Evolutionary conservation across 2,888 invertebrate species (phyloP), one percentile per base, ranked within the genome.

Genomic region (Patella ulyssiponensis): DNA sequence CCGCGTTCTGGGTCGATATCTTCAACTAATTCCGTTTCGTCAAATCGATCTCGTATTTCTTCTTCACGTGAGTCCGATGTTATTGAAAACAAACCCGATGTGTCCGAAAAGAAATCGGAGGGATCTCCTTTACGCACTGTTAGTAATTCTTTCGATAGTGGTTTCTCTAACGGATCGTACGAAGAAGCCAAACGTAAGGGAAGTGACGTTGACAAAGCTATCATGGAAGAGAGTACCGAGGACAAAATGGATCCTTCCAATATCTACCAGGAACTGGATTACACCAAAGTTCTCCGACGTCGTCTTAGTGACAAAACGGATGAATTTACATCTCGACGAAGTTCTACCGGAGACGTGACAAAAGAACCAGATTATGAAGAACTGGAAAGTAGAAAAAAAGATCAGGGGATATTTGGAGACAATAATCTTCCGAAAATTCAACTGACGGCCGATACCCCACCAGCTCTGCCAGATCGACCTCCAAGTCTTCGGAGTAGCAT

Each of bases 71-170:
- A 64, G 20, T 64, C 64, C 11, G 64, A 23, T 20, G 23, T 64
- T 23, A 20, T 2, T 64, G 64, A 64, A 64, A 64, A 20, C 11
- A 64, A 15, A 4, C 20, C 20, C 23, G 64, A 64, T 11, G 14
- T 11, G 11, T 3, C 23, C 11, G 64, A 23, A 23, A 64, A 11
- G 23, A 64, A 20, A 64, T 12, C 64, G 14, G 64, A 64, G 0
- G 14, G 64, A 23, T 9, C 23, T 12, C 64, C 64, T 74, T 71
- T 53, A 4, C 81, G 84, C 27, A 78, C 75, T 20, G 82, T 81
- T 7, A 83, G 84, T 71, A 83, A 84, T 74, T 87, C 87, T 0
- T 87, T 87, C 71, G 87, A 86, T 74, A 87, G 86, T 81, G 86
- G 83, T 5, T 82, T 86, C 33, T 86, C 85, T 27, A 84, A 82